These are phyloP conservation scores for Nylanderia fulva DNA, from an alignment of 1,140 invertebrate species.

Conservation along the genomic window DNA sequence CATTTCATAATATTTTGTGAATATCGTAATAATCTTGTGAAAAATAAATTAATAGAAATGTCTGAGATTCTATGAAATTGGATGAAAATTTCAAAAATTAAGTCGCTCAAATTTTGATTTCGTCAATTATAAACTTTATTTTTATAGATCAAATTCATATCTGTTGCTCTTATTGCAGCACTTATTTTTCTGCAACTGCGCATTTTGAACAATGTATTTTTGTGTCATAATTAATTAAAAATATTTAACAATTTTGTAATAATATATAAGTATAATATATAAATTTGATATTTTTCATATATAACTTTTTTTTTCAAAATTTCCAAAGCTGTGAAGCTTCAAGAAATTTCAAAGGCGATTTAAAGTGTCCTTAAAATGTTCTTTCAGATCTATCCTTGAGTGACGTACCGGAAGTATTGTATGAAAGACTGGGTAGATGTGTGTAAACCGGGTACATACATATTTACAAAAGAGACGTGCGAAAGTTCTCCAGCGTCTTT, in stretches of 20 bases:
- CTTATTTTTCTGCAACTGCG: not conserved
- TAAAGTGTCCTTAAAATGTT: constrained; percentile 26
- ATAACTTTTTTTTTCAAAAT: constrained; percentile 4
- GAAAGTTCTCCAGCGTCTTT: constrained; percentile 23
- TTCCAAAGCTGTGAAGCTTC: not conserved
- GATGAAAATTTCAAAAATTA: constrained; percentile 4
- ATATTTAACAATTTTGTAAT: constrained; percentile 29
- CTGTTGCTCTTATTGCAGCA: constrained; percentile 12
- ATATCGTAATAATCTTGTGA: not conserved
- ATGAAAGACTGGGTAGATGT: constrained; percentile 80
- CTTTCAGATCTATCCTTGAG: constrained; percentile 12
- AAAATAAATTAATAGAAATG: constrained; percentile 24
- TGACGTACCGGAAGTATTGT: constrained; percentile 7
- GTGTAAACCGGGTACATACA: constrained; percentile 74
- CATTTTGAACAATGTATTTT: not conserved
- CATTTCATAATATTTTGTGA: constrained; percentile 1
- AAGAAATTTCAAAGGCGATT: not conserved
- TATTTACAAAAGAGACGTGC: constrained; percentile 77
- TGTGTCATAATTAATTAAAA: not conserved
- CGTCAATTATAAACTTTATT: not conserved
- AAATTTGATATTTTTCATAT: constrained; percentile 13
- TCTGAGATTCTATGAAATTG: constrained; percentile 14
- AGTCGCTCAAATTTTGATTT: not conserved
- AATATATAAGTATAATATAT: constrained; percentile 9
- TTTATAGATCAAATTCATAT: constrained; percentile 20